A percentile compares a stretch with the other conserved stretches of the same genome.
These are phyloP conservation scores for Empis livida DNA, from an alignment of 2,888 invertebrate genomes.

Conservation along the genomic window DNA sequence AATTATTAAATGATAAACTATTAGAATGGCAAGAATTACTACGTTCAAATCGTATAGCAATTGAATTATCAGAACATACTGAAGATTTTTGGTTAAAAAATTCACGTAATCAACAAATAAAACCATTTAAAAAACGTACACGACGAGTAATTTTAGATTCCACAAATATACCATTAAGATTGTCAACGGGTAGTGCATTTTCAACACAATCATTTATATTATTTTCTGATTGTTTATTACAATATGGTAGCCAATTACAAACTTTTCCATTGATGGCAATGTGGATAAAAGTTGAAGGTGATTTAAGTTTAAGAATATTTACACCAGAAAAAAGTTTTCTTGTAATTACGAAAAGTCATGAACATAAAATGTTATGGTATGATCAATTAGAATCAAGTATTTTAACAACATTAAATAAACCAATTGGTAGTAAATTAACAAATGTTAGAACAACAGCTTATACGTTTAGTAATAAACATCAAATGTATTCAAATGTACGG, in stretches of 20 bases:
- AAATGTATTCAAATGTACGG: constrained; percentile 60
- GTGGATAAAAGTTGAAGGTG: constrained; percentile 67
- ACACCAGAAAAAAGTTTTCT: constrained; percentile 67
- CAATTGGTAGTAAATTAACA: constrained; percentile 45
- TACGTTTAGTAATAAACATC: constrained; percentile 53
- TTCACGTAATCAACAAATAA: constrained; percentile 29
- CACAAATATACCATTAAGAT: constrained; percentile 50
- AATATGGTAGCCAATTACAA: constrained; percentile 53
- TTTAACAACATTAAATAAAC: constrained; percentile 50
- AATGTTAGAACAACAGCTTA: constrained; percentile 57
- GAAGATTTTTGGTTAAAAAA: constrained; percentile 32
- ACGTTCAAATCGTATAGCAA: constrained; percentile 24
- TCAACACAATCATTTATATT: constrained; percentile 64
- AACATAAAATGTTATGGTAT: constrained; percentile 68
- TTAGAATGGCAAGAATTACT: constrained; percentile 26
- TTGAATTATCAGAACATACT: constrained; percentile 30
- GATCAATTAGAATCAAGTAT: constrained; percentile 63
- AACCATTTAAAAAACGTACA: constrained; percentile 42
- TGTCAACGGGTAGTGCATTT: constrained; percentile 59
- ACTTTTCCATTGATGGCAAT: constrained; percentile 58
- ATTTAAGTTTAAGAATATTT: constrained; percentile 53
- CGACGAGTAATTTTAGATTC: constrained; percentile 71
- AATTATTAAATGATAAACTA: constrained; percentile 24
- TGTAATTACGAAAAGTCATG: constrained; percentile 46
- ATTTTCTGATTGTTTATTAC: constrained; percentile 69